These are phyloP conservation scores for Phyllostomus discolor DNA, from an alignment of 2,113 vertebrate species.

Conservation along the genomic window DNA sequence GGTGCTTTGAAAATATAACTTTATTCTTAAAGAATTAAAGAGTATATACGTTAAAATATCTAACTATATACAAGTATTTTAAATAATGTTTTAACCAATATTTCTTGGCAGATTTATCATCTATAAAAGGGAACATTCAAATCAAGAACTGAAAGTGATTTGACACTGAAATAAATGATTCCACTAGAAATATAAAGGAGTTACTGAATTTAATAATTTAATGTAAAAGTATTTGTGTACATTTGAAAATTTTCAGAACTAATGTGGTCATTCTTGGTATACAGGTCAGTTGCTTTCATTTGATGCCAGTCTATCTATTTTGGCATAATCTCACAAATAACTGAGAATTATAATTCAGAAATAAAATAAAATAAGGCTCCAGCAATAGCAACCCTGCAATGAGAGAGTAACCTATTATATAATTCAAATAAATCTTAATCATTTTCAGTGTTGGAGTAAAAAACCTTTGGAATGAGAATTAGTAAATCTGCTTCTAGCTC, in stretches of 20 bases:
- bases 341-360: neutral
- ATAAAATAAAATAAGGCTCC: neutral
- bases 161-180: neutral
- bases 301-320: neutral
- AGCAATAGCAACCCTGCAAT: neutral
- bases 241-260: neutral
- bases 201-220: neutral
- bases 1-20: neutral
- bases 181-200: neutral
- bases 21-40: neutral
- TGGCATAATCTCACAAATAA: neutral
- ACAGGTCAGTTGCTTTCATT: neutral
- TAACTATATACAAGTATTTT: neutral
- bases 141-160: slow-evolving; percentile 29
- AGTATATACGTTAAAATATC: neutral
- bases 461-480: neutral
- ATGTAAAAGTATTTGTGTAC: neutral
- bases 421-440: neutral
- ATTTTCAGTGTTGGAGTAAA: neutral
- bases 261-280: neutral
- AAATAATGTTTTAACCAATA: neutral
- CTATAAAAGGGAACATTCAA: slow-evolving; percentile 51
- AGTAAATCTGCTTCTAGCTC: neutral
- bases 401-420: neutral
- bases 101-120: neutral